phyloP scores from a whole-genome alignment of 2,797 vertebrate species.

The Pygocentrus nattereri region DNA sequence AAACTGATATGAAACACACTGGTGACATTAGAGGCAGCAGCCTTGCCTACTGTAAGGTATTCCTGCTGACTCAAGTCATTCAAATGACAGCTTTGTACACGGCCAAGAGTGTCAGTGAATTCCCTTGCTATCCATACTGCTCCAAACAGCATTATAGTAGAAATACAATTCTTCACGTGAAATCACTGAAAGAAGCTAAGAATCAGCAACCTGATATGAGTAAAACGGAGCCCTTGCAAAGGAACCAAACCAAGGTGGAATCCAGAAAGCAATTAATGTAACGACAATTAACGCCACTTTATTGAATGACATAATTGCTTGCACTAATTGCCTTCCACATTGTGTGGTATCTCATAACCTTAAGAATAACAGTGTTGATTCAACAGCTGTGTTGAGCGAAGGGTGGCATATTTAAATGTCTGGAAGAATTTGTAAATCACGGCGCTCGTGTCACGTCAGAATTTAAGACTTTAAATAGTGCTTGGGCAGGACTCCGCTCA shows the following conservation, averaged over 20 bases:
- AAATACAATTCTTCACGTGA: slow-evolving; percentile 7
- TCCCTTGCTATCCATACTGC: slow-evolving; percentile 15
- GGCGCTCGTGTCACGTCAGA: not conserved
- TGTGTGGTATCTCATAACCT: not conserved
- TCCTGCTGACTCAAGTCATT: not conserved
- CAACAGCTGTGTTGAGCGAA: not conserved
- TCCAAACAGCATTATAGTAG: slow-evolving; percentile 15
- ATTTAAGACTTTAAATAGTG: not conserved
- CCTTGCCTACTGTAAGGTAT: slow-evolving; percentile 6
- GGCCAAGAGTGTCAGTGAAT: slow-evolving; percentile 18
- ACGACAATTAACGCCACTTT: too few species aligned
- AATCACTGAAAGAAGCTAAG: slow-evolving; percentile 22
- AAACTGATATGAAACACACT: not conserved
- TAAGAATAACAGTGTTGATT: not conserved
- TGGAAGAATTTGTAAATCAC: not conserved
- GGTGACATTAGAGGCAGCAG: not conserved
- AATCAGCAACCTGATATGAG: slow-evolving; percentile 48
- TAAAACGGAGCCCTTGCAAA: slow-evolving; percentile 39
- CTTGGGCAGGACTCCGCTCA: not conserved
- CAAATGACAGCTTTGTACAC: slow-evolving; percentile 22
- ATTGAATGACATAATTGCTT: not conserved
- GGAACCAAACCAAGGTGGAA: not conserved
- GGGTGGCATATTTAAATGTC: not conserved
- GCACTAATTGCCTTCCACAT: not conserved
- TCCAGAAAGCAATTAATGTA: not conserved